Evolutionary conservation across 2,113 vertebrate species (phyloP), one percentile per base, ranked within the genome.

Genomic region (Synchiropus splendidus): DNA sequence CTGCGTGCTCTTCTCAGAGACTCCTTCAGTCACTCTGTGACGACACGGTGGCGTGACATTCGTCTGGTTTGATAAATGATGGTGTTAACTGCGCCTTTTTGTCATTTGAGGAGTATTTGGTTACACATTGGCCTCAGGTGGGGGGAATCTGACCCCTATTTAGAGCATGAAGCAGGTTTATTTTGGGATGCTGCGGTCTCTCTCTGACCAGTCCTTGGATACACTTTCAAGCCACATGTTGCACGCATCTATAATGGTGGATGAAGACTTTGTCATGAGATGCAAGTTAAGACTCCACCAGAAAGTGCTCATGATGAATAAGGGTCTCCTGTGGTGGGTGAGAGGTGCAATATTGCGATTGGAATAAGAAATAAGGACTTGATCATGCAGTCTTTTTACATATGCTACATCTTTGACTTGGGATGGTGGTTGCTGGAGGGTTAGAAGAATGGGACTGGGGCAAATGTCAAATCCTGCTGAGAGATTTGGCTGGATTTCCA

Each of bases 131-230:
- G 57, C 65, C 65, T 67, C 70, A 70, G 79, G 70, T 74, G 57
- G 74, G 44, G 67, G 71, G 51, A 81, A 73, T 84, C 67, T 62
- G 61, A 65, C 61, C 53, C 30, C 44, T 68, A 76, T 81, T 76
- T 74, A 76, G 74, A 60, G 63, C 61, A 59, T n/a, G 46, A n/a
- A 59, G 44, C 36, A 44, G 54, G 46, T 71, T 79, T 85, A 83
- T 83, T 87, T 79, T 80, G 49, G 73, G 81, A 72, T 27, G 46
- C 53, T 67, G 63, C 74, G 43, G 48, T 51, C 50, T 48, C 45
- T 53, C 43, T 51, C 58, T 41, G 58, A 32, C 15, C 48, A 49
- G 31, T 66, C 68, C 61, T 63, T 68, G 61, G 58, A 77, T 67
- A 65, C 69, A 63, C 54, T 51, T 54, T 60, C 73, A 67, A 72